Evolutionary conservation across 2,113 vertebrate species (phyloP).

Genomic region (Pachycephala philippinensis): DNA sequence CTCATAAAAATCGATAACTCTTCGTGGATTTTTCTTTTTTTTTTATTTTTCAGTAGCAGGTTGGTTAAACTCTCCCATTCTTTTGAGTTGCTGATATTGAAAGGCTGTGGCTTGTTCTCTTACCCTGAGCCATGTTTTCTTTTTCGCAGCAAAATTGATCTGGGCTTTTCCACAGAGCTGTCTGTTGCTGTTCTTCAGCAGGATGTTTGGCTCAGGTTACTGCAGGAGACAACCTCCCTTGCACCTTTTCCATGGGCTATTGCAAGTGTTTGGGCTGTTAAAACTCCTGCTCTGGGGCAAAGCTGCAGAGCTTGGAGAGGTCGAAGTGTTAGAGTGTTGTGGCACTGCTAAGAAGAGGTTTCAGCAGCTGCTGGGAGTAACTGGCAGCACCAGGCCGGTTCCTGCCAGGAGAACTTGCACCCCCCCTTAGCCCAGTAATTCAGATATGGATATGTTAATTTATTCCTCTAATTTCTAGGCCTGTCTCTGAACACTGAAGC

Average conservation of each 20-base stretch:
- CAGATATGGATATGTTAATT: conserved; percentile 60
- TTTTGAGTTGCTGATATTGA: conserved; percentile 24
- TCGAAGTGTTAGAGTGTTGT: fast-evolving
- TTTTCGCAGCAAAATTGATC: not conserved
- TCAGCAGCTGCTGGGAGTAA: not conserved
- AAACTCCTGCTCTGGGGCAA: not conserved
- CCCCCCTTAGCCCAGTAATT: not conserved
- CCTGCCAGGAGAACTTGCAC: not conserved
- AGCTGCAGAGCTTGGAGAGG: not conserved
- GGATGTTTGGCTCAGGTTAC: not conserved
- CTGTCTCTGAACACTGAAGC: not conserved
- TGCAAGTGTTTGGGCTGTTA: not conserved
- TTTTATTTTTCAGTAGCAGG: not conserved
- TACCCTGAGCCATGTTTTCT: not conserved
- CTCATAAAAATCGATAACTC: conserved; percentile 43
- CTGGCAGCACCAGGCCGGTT: not conserved
- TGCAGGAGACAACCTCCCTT: not conserved
- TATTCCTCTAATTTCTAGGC: conserved; percentile 37
- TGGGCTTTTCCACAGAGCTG: not conserved
- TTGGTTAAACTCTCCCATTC: conserved; percentile 35
- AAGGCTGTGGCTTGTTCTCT: not conserved
- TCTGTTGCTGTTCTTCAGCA: not conserved
- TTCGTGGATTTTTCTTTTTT: not conserved
- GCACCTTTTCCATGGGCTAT: not conserved
- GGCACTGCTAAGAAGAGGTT: not conserved